Evolutionary conservation across 2,113 vertebrate genomes (phyloP), one percentile per base, ranked within the genome.

Genomic region (Paraplagusia blochii): DNA sequence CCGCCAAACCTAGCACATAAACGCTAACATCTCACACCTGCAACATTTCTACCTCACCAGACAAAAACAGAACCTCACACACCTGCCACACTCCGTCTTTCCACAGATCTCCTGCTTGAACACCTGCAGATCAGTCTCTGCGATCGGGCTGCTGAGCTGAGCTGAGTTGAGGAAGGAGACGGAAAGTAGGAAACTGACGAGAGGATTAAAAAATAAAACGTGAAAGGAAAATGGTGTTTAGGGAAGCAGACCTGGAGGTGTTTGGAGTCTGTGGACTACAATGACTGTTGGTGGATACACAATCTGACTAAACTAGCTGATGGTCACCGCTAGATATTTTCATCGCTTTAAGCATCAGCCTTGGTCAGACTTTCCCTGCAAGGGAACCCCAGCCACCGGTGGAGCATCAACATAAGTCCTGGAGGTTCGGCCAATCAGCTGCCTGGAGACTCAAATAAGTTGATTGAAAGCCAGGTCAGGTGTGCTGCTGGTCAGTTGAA

Each of bases 91-190:
- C 22, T 29, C 22, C 22, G 6, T 2, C 22, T 5, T 11, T 11
- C 11, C 38, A 40, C 5, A 13, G 4, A 40, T 8, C 36, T 40
- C 51, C 15, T 8, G 42, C 42, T 11, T 7, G 7, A 50, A 51
- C 33, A 15, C 49, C 58, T 55, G 33, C 47, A 57, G 44, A 51
- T 35, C 9, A 51, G 42, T 42, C 47, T 14, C 3, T 1, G 17
- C 58, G 46, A 64, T 44, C 14, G 34, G 49, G 61, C 17, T 8
- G 40, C 29, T 1, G 0, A 36, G 53, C 29, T 1, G 0, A 36
- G 53, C 64, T 63, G 73, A 73, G 79, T 79, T 3, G 50, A 82
- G 72, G 77, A 78, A 75, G 29, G 52, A 76, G 19, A 45, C 40
- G 17, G 16, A 34, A 18, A 29, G 35, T 43, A 19, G 29, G 29